These are phyloP conservation scores for Tinamus major DNA, from an alignment of 2,797 vertebrate genomes.

Conservation along the genomic window DNA sequence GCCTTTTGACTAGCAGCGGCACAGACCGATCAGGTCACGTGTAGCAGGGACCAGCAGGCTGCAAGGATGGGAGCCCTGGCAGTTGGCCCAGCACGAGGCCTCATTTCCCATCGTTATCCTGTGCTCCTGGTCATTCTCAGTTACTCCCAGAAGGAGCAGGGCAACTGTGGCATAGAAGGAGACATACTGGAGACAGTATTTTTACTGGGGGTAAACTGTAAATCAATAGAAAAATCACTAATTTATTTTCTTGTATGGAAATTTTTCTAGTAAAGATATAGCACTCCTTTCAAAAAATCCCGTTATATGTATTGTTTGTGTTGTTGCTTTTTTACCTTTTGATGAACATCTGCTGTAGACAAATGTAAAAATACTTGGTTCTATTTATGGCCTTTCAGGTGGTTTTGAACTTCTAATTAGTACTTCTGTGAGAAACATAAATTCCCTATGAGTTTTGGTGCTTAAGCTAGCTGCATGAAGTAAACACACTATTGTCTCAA, in stretches of 20 bases:
- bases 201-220: not conserved
- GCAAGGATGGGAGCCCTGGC: not conserved
- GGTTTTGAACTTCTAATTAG: not conserved
- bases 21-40: fast-evolving
- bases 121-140: not conserved
- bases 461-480: not conserved
- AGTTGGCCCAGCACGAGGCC: not conserved
- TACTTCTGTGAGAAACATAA: not conserved
- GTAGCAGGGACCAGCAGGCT: not conserved
- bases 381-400: not conserved
- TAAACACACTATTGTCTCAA: not conserved
- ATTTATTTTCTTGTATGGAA: not conserved
- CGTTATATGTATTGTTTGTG: not conserved
- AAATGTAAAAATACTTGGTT: not conserved
- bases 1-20: not conserved
- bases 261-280: not conserved
- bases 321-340: not conserved
- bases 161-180: not conserved
- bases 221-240: not conserved
- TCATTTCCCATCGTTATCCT: not conserved
- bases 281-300: not conserved
- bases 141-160: not conserved
- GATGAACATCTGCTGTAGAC: not conserved
- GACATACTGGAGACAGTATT: not conserved
- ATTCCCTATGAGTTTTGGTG: not conserved